Percentiles rank a stretch among this genome's conserved stretches.
phyloP scores from a whole-genome alignment of 2,113 vertebrate genomes.

The Eleginops maclovinus region DNA sequence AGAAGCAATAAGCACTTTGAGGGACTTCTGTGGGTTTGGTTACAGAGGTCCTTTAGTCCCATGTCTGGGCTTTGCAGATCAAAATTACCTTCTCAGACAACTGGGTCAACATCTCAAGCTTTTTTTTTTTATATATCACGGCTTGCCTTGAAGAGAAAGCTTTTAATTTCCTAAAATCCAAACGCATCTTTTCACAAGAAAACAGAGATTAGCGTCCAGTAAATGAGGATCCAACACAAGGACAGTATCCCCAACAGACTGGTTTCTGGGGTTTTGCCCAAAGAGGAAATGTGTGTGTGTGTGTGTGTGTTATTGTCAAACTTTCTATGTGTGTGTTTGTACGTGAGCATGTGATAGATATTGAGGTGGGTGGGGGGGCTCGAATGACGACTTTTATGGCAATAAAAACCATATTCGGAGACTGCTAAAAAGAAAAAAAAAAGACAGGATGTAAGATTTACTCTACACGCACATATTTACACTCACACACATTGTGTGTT shows the following conservation, averaged over 20 bases:
- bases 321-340: constrained; percentile 53
- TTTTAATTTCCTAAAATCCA: constrained; percentile 49
- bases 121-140: constrained; percentile 45
- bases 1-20: constrained; percentile 82
- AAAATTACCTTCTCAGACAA: constrained; percentile 65
- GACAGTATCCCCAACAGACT: constrained; percentile 60
- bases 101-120: constrained; percentile 74
- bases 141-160: constrained; percentile 55
- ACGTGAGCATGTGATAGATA: constrained; percentile 41
- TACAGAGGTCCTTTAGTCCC: constrained; percentile 46
- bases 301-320: constrained; percentile 36
- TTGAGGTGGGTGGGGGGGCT: constrained; percentile 7
- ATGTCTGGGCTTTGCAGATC: constrained; percentile 38
- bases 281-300: constrained; percentile 53
- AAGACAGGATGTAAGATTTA: constrained; percentile 83
- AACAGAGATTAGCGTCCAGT: constrained; percentile 31
- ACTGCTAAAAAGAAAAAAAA: constrained; percentile 66
- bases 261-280: constrained; percentile 54
- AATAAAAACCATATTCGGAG: constrained; percentile 70
- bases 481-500: constrained; percentile 81
- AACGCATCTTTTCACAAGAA: constrained; percentile 48
- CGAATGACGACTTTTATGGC: constrained; percentile 68
- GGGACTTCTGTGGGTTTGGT: constrained; percentile 72
- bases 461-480: constrained; percentile 84
- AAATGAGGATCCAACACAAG: constrained; percentile 49